phyloP scores from a whole-genome alignment of 2,113 vertebrate species.

The human (Homo sapiens) region GRCh38 chr11:62064001-62064500 shows the following conservation, averaged over 20 bases:
- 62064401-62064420: not conserved
- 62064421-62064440: not conserved
- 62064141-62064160: no score
- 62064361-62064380: not conserved
- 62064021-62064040: no score
- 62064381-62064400: not conserved
- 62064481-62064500: not conserved
- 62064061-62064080: no score
- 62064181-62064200: no score
- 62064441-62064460: not conserved
- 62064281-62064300: not conserved
- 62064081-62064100: no score
- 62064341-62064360: not conserved
- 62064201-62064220: no score
- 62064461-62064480: not conserved
- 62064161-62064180: no score
- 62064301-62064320: not conserved
- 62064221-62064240: not conserved
- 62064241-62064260: not conserved
- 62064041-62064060: no score
- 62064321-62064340: not conserved
- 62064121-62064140: no score
- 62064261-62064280: not conserved
- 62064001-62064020: no score
- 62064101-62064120: no score